Evolutionary conservation across 2,113 vertebrate species (phyloP).

Genomic region (Psophia crepitans): DNA sequence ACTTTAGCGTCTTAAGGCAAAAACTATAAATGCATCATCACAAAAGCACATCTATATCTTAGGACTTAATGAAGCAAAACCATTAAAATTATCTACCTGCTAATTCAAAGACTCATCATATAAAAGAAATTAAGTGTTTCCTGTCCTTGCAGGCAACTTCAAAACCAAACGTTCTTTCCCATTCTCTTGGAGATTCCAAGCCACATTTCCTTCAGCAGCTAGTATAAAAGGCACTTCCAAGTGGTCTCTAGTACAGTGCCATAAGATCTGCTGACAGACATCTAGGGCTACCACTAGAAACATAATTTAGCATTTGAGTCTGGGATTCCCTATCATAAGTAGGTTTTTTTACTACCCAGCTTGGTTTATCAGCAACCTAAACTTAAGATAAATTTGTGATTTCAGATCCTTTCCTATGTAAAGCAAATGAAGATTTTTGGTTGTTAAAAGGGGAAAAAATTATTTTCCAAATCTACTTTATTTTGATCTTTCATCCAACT

Average conservation of each 20-base stretch:
- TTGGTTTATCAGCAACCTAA: not conserved
- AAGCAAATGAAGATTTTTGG: not conserved
- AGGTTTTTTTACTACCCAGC: not conserved
- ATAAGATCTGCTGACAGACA: not conserved
- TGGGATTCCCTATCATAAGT: not conserved
- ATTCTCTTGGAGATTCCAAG: not conserved
- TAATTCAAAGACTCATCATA: not conserved
- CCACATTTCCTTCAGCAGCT: not conserved
- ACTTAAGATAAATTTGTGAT: not conserved
- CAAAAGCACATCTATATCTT: not conserved
- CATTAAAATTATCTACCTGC: not conserved
- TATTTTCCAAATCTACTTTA: not conserved
- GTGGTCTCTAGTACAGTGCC: not conserved
- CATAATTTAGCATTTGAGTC: not conserved
- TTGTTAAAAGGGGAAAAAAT: not conserved
- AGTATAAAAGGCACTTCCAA: not conserved
- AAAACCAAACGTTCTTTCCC: not conserved
- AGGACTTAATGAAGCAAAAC: not conserved
- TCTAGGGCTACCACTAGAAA: not conserved
- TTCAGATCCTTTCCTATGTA: not conserved
- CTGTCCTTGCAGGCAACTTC: not conserved
- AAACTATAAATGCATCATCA: not conserved
- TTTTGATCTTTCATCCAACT: not conserved
- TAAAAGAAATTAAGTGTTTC: not conserved
- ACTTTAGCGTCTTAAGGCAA: not conserved